Percentiles rank a stretch among this genome's conserved stretches.
Evolutionary conservation across 2,113 vertebrate species (phyloP).

Genomic region (Plectropomus leopardus): DNA sequence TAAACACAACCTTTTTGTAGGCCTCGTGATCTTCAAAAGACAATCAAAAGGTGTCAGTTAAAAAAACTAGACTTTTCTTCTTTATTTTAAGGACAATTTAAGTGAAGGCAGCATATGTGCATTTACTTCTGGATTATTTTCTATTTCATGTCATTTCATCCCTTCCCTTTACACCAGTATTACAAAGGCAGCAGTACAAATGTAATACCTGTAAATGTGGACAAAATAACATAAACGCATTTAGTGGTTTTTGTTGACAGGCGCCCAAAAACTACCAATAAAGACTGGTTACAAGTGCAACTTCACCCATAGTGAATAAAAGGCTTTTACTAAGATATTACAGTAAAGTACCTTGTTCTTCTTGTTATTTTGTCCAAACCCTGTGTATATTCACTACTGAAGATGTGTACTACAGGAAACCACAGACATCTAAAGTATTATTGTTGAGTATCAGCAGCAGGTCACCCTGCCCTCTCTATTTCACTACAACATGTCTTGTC

Average conservation of each 20-base stretch:
- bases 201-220: background rate
- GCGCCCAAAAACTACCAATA: background rate
- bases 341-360: background rate
- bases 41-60: too few relatives aligned
- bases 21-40: too few relatives aligned
- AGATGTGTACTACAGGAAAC: background rate
- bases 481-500: constrained; percentile 23
- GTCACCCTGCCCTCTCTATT: background rate
- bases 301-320: background rate
- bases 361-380: background rate
- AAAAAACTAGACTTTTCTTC: too few relatives aligned
- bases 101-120: too few relatives aligned
- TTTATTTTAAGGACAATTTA: too few relatives aligned
- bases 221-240: background rate
- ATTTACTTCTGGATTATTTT: too few relatives aligned
- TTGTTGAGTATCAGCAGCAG: background rate
- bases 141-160: too few relatives aligned
- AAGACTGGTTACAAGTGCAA: background rate
- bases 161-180: too few relatives aligned
- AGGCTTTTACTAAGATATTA: background rate
- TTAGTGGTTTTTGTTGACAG: background rate
- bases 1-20: too few relatives aligned
- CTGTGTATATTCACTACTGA: background rate
- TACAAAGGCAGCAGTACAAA: too few relatives aligned
- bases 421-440: background rate